A percentile compares a stretch with the other conserved stretches of the same genome.
Conservation (phyloP, 1,140 invertebrate genomes). For the Sycophila sp. region DNA sequence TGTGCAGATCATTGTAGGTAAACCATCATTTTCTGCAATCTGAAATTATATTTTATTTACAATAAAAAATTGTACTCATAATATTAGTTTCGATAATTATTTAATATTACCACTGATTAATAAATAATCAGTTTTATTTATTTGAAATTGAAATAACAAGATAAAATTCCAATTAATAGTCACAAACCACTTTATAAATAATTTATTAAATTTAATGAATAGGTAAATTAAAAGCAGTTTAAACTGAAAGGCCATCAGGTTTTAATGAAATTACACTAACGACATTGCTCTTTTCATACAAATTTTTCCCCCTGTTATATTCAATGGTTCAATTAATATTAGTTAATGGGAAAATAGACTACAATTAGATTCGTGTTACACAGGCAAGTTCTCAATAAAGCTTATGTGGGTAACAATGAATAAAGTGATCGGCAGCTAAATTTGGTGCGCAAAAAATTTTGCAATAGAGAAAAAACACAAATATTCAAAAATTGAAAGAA, state of each 20-base stretch:
- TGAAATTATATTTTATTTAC: constrained; percentile 43
- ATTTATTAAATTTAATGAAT: background rate
- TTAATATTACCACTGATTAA: no score
- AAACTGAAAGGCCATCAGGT: background rate
- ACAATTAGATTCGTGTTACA: constrained; percentile 27
- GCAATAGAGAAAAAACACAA: background rate
- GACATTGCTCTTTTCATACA: constrained; percentile 20
- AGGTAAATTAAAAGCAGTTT: background rate
- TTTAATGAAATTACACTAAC: constrained; percentile 1
- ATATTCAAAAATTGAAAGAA: background rate
- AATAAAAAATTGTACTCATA: background rate
- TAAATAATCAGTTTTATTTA: no score
- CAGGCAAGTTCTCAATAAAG: constrained; percentile 23
- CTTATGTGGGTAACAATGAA: constrained; percentile 13
- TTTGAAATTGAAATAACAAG: no score
- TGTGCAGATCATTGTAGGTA: constrained; percentile 60
- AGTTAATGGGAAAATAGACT: constrained; percentile 29
- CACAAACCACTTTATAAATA: no score
- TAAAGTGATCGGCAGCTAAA: background rate
- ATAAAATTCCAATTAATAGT: no score
- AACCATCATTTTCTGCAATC: constrained; percentile 60
- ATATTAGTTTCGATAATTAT: no score
- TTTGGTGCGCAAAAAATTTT: background rate
- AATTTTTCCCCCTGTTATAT: constrained; percentile 24
- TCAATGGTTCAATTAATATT: constrained; percentile 35